phyloP scores from a whole-genome alignment of 2,113 vertebrate species.

The Naja naja region DNA sequence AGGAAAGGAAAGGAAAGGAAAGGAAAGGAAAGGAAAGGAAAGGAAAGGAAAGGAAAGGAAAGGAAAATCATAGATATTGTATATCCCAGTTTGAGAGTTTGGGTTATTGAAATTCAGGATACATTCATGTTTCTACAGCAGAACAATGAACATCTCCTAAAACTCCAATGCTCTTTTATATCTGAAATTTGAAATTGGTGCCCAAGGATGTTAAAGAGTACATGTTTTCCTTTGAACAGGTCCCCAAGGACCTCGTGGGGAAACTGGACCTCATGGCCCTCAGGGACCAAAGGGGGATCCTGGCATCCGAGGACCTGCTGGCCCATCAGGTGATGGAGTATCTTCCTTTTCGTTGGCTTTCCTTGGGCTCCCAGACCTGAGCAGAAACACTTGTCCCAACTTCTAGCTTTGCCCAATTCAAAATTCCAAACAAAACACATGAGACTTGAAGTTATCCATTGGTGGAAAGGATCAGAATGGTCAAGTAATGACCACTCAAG shows the following conservation, averaged over 20 bases:
- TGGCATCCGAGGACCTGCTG: constrained; percentile 48
- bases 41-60: too few relatives aligned
- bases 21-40: background rate
- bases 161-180: background rate
- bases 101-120: background rate
- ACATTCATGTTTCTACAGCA: background rate
- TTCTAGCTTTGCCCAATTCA: too few relatives aligned
- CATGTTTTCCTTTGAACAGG: constrained; percentile 35
- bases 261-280: constrained; percentile 25
- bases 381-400: background rate
- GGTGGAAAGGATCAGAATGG: background rate
- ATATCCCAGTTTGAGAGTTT: background rate
- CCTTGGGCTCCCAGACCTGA: background rate
- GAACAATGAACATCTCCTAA: background rate
- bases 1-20: too few relatives aligned
- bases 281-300: constrained; percentile 19
- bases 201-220: background rate
- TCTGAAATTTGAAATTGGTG: background rate
- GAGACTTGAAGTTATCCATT: background rate
- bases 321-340: background rate
- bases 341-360: background rate
- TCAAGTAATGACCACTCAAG: background rate
- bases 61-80: background rate
- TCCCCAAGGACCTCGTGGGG: constrained; percentile 21
- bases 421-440: too few relatives aligned